Evolutionary conservation across 64 coral and sea anemone genomes (phyloP).

Genomic region (Acropora yongei): DNA sequence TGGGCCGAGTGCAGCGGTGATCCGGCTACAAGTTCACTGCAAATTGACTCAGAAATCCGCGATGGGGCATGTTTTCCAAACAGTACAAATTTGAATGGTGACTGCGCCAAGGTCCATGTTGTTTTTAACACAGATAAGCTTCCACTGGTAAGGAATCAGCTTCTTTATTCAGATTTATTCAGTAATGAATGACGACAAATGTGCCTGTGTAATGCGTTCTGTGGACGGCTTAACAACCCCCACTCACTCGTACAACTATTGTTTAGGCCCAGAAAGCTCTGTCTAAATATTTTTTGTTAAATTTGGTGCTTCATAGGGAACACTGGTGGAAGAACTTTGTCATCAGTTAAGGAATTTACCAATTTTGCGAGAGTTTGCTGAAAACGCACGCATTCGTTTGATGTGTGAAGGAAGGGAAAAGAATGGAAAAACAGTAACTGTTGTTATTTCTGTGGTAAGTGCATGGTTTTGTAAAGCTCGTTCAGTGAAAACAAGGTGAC

Average conservation of each 20-base stretch:
- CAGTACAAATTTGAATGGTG: conserved; percentile 68
- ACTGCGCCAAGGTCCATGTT: conserved; percentile 95
- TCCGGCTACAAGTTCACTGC: conserved; percentile 20
- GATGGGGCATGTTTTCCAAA: conserved; percentile 85
- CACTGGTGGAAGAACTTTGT: conserved; percentile 88
- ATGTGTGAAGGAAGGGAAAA: conserved; percentile 70
- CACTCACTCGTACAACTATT: too few species aligned
- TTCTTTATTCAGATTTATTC: not conserved
- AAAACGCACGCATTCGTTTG: conserved; percentile 72
- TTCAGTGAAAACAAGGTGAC: not conserved
- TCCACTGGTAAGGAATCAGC: conserved; percentile 51
- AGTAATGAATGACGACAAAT: too few species aligned
- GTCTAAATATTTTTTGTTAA: not conserved
- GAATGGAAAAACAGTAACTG: conserved; percentile 16
- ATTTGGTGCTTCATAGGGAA: conserved; percentile 52
- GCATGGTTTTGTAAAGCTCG: too few species aligned
- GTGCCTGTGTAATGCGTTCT: too few species aligned
- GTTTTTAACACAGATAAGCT: conserved; percentile 63
- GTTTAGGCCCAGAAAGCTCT: too few species aligned
- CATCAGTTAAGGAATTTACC: conserved; percentile 70
- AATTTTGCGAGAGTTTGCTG: conserved; percentile 63
- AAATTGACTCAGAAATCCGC: conserved; percentile 46
- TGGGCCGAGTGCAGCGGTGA: conserved; percentile 79
- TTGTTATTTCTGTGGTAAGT: conserved; percentile 94
- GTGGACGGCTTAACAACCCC: too few species aligned